Base-by-base conservation (phyloP, 2,797 vertebrate species). In the Phalanger gymnotis region DNA sequence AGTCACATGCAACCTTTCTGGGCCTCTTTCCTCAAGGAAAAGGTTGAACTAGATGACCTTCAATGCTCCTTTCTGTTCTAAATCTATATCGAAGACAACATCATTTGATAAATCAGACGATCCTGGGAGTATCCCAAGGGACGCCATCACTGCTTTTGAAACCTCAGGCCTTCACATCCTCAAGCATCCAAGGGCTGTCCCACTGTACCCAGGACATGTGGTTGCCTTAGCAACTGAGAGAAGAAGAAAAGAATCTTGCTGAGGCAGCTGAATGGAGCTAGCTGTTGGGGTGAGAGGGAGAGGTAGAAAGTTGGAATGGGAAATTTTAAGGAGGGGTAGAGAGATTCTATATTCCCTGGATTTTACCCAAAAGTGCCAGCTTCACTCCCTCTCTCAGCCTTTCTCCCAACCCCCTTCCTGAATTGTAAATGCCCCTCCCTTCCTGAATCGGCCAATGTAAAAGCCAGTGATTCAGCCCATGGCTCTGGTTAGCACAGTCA, bases 201-300 rank as follows among this genome's bases (percentile, higher is more conserved):
- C 31, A 53, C 91, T 94, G 58, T 94, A 95, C 95, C 91, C 90
- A 54, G 90, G 0, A 0, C 92, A 10, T 92, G 92, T 19, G 2
- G 96, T 98, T 97, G 90, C 97, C 95, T 94, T 96, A 94, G 97
- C 56, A 98, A 98, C 97, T 10, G 30, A 28, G 89, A 47, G 55
- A 94, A 91, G 91, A 25, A 54, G n/a, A 73, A 0, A 58, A 13
- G 55, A 61, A 55, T 96, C 91, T 95, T 2, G 22, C 96, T 92
- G 97, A 96, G 61, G 81, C 92, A 87, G 95, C 91, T 90, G 94
- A 96, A 93, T n/a, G 28, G 81, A 53, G 9, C 91, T 91, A 19
- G 89, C 22, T 81, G n/a, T 47, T 0, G 14, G 53, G 34, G 51
- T 40, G 1, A 53, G 13, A 95, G 61, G 52, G n/a, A 10, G 53